Conservation (phyloP, 2,113 vertebrate species). For the Hippocampus barbouri region DNA sequence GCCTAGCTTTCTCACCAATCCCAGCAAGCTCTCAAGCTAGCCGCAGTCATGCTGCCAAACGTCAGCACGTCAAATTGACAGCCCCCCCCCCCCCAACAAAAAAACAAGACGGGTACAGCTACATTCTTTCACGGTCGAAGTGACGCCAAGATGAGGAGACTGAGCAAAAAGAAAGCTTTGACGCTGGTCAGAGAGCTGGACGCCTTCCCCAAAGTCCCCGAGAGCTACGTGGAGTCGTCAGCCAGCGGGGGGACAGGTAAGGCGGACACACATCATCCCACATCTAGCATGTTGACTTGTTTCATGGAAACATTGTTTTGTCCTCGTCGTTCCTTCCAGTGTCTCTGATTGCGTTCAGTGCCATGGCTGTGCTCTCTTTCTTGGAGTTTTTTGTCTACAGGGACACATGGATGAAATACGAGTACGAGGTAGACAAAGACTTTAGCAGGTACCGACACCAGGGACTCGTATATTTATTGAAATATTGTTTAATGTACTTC, state of each 20-base stretch:
- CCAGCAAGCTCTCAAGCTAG: neutral
- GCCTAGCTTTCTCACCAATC: neutral
- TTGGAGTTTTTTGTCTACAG: constrained; percentile 95
- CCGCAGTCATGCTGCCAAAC: neutral
- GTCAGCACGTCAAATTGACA: neutral
- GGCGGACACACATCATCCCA: neutral
- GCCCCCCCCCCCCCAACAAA: neutral
- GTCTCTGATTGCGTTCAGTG: constrained; percentile 89
- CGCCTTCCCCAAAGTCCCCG: constrained; percentile 95
- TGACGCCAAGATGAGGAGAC: constrained; percentile 84
- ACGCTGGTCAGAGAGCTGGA: constrained; percentile 93
- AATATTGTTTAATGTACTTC: neutral
- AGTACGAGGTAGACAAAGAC: constrained; percentile 98
- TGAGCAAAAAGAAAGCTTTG: constrained; percentile 92
- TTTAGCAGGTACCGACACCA: constrained; percentile 80
- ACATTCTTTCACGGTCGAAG: neutral
- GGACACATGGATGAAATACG: constrained; percentile 97
- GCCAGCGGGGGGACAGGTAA: constrained; percentile 72
- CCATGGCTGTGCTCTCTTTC: constrained; percentile 86
- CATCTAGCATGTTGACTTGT: neutral
- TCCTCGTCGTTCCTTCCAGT: constrained; percentile 66
- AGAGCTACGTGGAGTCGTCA: constrained; percentile 94
- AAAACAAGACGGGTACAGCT: neutral
- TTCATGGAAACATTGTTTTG: neutral
- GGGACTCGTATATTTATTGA: neutral